Base-by-base conservation (phyloP, 2,888 invertebrate species). In the Synergus itoensis region DNA sequence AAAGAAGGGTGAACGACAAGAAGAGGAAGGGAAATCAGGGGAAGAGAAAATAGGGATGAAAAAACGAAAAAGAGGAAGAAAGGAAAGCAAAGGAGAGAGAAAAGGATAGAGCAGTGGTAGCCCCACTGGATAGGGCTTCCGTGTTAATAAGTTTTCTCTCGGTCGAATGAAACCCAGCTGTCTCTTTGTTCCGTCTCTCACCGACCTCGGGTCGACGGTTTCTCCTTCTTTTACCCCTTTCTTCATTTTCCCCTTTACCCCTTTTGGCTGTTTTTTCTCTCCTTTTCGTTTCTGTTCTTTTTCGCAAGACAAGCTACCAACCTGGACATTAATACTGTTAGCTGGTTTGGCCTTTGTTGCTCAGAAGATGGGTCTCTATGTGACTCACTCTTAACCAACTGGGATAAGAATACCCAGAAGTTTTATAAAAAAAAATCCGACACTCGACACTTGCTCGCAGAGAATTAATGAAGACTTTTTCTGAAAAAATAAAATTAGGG, bases 101-200 rank as follows among this genome's bases (percentile, higher is more conserved):
- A 73, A 81, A 75, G 43, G 9, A 76, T 18, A 78, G 73, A 53
- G 41, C 4, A 78, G n/a, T 28, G 67, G 43, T 63, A 76, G 76
- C 53, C 57, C 65, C 53, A 28, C 69, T 60, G 67, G 76, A 60
- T 65, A 79, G 78, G 79, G 79, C 83, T 82, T 81, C 80, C 80
- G 83, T 73, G 82, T 82, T 84, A 84, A 84, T 84, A 84, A 84
- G 81, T 84, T 84, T 83, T 84, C 84, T 81, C 83, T 80, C 83
- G 81, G 81, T 78, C 81, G 80, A 84, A 81, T 84, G 82, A 63
- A 84, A 82, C 81, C 81, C 83, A 82, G 82, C 82, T 82, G 81
- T 82, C 82, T 82, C 81, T 84, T 83, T 79, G 79, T 79, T 77
- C 78, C 48, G 60, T 41, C 69, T 77, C 69, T 69, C 79, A 81